Evolutionary conservation across 2,797 vertebrate species (phyloP).

Genomic region (Corythornis leucogaster): DNA sequence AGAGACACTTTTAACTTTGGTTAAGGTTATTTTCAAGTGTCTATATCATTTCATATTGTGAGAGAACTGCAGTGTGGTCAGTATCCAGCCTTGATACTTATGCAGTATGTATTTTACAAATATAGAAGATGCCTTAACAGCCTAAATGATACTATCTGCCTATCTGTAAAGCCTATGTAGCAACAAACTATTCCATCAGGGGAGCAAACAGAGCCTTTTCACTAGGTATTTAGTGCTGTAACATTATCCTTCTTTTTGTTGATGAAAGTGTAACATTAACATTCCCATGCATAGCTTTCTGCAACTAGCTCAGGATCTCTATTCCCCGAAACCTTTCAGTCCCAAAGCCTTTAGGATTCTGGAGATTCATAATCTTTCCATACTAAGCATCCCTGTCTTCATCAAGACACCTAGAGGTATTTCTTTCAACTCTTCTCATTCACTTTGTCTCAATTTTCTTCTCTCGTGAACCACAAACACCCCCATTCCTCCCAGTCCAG

Average conservation of each 20-base stretch:
- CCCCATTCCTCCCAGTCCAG: neutral
- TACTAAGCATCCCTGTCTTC: neutral
- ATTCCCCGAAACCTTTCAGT: neutral
- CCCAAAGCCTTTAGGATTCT: neutral
- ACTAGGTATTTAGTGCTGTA: neutral
- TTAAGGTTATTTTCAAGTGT: neutral
- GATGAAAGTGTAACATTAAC: neutral
- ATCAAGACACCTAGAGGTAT: neutral
- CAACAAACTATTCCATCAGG: neutral
- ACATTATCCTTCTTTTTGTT: neutral
- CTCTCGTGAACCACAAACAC: neutral
- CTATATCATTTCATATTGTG: neutral
- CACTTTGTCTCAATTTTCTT: neutral
- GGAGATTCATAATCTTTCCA: neutral
- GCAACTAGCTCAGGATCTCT: neutral
- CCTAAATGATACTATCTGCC: neutral
- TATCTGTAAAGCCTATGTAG: neutral
- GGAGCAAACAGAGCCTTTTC: neutral
- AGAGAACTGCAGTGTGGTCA: neutral
- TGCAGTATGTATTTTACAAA: neutral
- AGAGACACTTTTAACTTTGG: neutral
- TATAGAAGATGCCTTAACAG: neutral
- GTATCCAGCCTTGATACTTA: neutral
- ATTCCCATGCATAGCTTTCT: neutral
- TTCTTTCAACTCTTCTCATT: neutral